Evolutionary conservation across 2,888 invertebrate genomes (phyloP), one percentile per base, ranked within the genome.

Genomic region (Byasa hedistus): DNA sequence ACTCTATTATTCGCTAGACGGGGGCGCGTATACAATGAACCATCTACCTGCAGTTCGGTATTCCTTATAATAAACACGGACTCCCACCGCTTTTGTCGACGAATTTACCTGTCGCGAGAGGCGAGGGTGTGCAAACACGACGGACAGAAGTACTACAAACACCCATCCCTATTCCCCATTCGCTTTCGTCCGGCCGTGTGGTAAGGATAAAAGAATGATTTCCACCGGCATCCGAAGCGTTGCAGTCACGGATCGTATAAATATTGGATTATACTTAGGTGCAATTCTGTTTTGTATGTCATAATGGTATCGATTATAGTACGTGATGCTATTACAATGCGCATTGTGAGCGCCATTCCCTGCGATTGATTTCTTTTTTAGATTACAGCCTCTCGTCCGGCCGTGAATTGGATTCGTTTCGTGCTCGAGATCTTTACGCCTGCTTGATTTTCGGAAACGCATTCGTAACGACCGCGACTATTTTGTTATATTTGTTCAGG

Each of bases 221-320:
- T 71, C 71, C 72, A 71, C 70, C 70, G 71, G 72, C 69, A 71
- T 72, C 72, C 71, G 68, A 73, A 72, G 79, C 78, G 80, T 80
- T 76, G 79, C 82, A 85, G 85, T 86, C 87, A 87, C 84, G 82
- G 80, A 83, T 81, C 85, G 80, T 85, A 90, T 90, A 89, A 89
- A 90, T 89, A 91, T 91, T 91, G 91, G 91, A 90, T 91, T 91
- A 91, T 88, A 86, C 79, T 90, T 85, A 88, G 88, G 87, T 85
- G 89, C 87, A 88, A 89, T 90, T 88, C 88, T 83, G 76, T 77
- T 81, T 79, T 83, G 87, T 87, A 87, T 90, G 91, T 91, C 90
- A 91, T 91, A 91, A 91, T 91, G 87, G 83, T 86, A 71, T 79
- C 85, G 89, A 89, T 91, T 90, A 89, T 86, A 78, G 83, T 90